A percentile compares a stretch with the other conserved stretches of the same genome.
phyloP scores from a whole-genome alignment of 1,140 invertebrate genomes.

The Lucilia cuprina region DNA sequence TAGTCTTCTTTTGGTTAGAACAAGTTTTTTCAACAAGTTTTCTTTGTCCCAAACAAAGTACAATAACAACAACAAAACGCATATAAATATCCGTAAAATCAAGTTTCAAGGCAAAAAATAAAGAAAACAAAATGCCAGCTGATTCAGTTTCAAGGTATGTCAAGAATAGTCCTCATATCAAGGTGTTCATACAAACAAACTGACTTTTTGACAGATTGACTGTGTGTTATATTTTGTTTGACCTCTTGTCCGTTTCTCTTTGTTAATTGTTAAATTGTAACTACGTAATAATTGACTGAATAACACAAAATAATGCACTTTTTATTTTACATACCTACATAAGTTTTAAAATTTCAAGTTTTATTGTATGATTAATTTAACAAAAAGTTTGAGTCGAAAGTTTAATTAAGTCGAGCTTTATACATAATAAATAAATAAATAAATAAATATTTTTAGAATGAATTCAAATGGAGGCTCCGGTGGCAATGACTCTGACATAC shows the following conservation, averaged over 20 bases:
- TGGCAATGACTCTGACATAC: constrained; percentile 32
- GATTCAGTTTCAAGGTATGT: constrained; percentile 45
- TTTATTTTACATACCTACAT: too few relatives aligned
- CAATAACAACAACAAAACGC: background rate
- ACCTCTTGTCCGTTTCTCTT: too few relatives aligned
- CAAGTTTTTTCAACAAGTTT: background rate
- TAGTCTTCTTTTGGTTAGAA: constrained; percentile 1
- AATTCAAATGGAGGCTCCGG: constrained; percentile 41
- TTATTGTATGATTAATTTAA: too few relatives aligned
- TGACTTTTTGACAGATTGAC: too few relatives aligned
- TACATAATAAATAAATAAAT: constrained; percentile 13
- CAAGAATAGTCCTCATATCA: too few relatives aligned
- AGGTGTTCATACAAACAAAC: too few relatives aligned
- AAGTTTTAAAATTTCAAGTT: too few relatives aligned
- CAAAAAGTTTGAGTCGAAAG: constrained; percentile 31
- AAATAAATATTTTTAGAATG: constrained; percentile 43
- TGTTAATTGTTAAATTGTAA: too few relatives aligned
- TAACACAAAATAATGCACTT: too few relatives aligned
- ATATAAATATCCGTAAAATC: too few relatives aligned
- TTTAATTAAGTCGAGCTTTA: constrained; percentile 28
- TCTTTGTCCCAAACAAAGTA: background rate
- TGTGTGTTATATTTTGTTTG: background rate
- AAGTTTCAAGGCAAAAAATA: background rate
- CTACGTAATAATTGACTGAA: too few relatives aligned
- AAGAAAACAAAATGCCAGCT: constrained; percentile 41